Evolutionary conservation across 2,888 invertebrate species (phyloP), one percentile per base, ranked within the genome.

Genomic region (Epicampocera succincta): DNA sequence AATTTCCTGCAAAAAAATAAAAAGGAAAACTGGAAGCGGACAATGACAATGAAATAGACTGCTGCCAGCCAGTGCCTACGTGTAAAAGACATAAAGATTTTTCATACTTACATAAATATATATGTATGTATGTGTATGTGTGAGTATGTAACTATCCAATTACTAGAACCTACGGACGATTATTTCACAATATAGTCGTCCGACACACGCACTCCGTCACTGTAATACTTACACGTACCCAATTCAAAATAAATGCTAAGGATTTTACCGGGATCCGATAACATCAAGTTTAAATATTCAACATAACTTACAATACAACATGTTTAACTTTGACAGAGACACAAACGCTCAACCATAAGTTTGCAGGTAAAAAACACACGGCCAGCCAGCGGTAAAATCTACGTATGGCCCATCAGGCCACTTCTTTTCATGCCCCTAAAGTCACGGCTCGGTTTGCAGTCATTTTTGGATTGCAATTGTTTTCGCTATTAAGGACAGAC

Each of bases 241-340:
- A 50, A 71, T 61, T 54, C 60, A 50, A 72, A 80, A 76, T 72
- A 76, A 66, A 69, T 66, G 42, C 52, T 76, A 66, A 80, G 76
- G 71, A 76, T 72, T 81, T 81, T 72, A 69, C 50, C 48, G 48
- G 61, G 76, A 81, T 76, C 66, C 66, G 80, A 81, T 81, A 76
- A 72, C 61, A 76, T 81, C 56, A 71, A 74, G 65, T 50, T 63
- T 74, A 77, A 74, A 65, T 74, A 78, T 66, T 78, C 46, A 52
- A 52, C 40, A 74, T 69, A 77, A 74, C 73, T 44, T 73, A 29
- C 69, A 58, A 73, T 48, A 74, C 58, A 78, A 68, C 60, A 48
- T 69, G 40, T 69, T 76, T 68, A 68, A 54, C 60, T 58, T 13
- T 17, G 11, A 17, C 46, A 58, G 17, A 15, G 9, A 29, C 13